Evolutionary conservation across 1,140 invertebrate genomes (phyloP).

Genomic region (Pygmarrhopalites habei): DNA sequence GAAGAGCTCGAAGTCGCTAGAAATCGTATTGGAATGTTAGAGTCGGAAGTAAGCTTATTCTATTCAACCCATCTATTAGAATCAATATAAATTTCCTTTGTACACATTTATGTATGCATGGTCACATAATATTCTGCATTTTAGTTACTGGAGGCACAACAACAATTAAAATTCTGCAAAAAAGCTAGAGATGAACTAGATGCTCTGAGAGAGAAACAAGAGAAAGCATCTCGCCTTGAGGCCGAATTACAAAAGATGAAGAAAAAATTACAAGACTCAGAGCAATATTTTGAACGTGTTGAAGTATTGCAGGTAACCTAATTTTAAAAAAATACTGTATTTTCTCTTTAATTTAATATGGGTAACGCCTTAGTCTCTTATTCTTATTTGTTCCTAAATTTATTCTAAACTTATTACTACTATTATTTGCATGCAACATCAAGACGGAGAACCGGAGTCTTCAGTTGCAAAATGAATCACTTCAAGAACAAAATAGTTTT

Average conservation of each 20-base stretch:
- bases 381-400: too few species aligned
- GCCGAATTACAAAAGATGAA: constrained; percentile 28
- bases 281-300: constrained; percentile 34
- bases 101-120: too few species aligned
- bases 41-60: constrained; percentile 33
- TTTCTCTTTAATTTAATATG: too few species aligned
- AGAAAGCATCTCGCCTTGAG: constrained; percentile 32
- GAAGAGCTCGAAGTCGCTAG: constrained; percentile 37
- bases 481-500: constrained; percentile 37
- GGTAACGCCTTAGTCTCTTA: too few species aligned
- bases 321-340: constrained; percentile 3
- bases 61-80: not conserved
- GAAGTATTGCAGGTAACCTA: constrained; percentile 33
- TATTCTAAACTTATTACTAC: too few species aligned
- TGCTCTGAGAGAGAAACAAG: constrained; percentile 34
- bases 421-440: too few species aligned
- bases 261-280: constrained; percentile 35
- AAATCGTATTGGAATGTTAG: constrained; percentile 20
- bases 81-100: too few species aligned
- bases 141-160: constrained; percentile 23
- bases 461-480: constrained; percentile 34
- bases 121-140: too few species aligned
- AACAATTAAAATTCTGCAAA: constrained; percentile 25
- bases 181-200: constrained; percentile 37
- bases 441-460: too few species aligned